These are phyloP conservation scores for Dasysyrphus albostriatus DNA, from an alignment of 2,888 invertebrate species.

Conservation along the genomic window DNA sequence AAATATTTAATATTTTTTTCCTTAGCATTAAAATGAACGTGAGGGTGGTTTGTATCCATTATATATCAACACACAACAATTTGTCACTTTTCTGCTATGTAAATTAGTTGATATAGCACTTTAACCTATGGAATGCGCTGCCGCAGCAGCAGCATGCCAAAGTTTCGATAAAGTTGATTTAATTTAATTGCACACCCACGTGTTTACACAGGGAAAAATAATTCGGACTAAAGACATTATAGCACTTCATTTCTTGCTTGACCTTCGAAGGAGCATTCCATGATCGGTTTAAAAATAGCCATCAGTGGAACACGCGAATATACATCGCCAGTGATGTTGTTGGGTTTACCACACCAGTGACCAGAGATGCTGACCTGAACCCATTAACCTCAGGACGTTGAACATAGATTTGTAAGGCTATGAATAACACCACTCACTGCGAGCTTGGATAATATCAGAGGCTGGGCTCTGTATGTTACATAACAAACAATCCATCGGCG, in stretches of 20 bases:
- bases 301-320: slow-evolving; percentile 9
- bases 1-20: neutral
- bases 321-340: neutral
- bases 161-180: slow-evolving; percentile 36
- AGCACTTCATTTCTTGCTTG: slow-evolving; percentile 30
- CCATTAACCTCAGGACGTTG: slow-evolving; percentile 69
- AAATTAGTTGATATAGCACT: slow-evolving; percentile 22
- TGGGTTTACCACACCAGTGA: neutral
- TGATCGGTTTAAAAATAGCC: slow-evolving; percentile 56
- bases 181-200: slow-evolving; percentile 58
- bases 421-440: slow-evolving; percentile 50
- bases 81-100: slow-evolving; percentile 36
- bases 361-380: slow-evolving; percentile 61
- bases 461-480: slow-evolving; percentile 14
- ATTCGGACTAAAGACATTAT: slow-evolving; percentile 20
- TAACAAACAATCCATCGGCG: slow-evolving; percentile 43
- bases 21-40: slow-evolving; percentile 14
- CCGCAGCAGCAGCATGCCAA: slow-evolving; percentile 1
- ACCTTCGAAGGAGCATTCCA: slow-evolving; percentile 62
- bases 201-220: slow-evolving; percentile 40
- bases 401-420: slow-evolving; percentile 49
- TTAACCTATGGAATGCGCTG: slow-evolving; percentile 23
- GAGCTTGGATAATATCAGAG: slow-evolving; percentile 50
- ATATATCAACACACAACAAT: slow-evolving; percentile 19
- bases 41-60: slow-evolving; percentile 49